phyloP scores from a whole-genome alignment of 2,888 invertebrate genomes.

The Xestia rhomboidea region DNA sequence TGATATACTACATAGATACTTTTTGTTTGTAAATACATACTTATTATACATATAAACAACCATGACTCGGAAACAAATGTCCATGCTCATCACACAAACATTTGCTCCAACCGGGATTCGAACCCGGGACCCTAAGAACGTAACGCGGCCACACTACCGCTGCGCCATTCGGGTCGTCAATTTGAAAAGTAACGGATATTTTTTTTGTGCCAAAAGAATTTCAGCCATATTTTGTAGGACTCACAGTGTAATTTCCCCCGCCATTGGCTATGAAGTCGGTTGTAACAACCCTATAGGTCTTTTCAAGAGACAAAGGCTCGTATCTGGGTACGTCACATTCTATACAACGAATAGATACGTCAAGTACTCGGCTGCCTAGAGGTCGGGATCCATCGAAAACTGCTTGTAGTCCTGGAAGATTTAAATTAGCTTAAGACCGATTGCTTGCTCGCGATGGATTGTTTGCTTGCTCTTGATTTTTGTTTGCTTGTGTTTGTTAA shows the following conservation, averaged over 20 bases:
- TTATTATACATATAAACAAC: no score
- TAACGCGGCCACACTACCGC: no score
- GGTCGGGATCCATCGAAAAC: slow-evolving; percentile 91
- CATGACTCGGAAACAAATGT: no score
- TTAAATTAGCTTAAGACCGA: not conserved
- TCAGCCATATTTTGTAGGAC: slow-evolving; percentile 67
- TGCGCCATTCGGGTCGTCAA: no score
- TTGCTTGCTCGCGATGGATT: no score
- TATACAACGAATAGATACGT: slow-evolving; percentile 90
- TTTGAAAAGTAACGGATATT: not conserved
- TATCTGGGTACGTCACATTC: slow-evolving; percentile 92
- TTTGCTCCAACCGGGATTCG: no score
- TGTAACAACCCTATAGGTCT: slow-evolving; percentile 91
- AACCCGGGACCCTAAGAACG: no score
- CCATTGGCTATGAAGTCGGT: slow-evolving; percentile 91
- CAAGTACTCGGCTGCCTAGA: slow-evolving; percentile 89
- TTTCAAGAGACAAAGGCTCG: slow-evolving; percentile 88
- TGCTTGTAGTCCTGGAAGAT: slow-evolving; percentile 88
- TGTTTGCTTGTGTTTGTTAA: no score
- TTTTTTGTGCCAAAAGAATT: not conserved
- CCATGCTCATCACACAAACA: no score
- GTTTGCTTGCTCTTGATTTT: no score
- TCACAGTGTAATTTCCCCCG: slow-evolving; percentile 92
- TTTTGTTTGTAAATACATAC: no score
- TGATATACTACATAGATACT: no score